A percentile compares a stretch with the other conserved stretches of the same genome.
Evolutionary conservation across 2,797 vertebrate genomes (phyloP).

Genomic region (Pseudopleuronectes americanus): DNA sequence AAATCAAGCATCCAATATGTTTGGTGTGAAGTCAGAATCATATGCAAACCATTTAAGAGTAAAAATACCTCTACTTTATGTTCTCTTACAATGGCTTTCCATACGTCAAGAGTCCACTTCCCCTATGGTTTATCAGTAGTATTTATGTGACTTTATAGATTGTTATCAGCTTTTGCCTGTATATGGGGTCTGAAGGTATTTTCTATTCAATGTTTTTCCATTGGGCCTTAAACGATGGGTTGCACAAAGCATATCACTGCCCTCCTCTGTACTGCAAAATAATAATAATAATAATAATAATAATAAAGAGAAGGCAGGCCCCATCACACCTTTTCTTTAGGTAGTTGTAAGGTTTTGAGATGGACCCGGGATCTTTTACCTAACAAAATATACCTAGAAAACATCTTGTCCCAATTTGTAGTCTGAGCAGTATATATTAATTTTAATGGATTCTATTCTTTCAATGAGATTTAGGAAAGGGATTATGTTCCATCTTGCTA

Average conservation of each 20-base stretch:
- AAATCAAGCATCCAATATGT: background rate
- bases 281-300: too few species aligned
- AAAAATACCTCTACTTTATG: too few species aligned
- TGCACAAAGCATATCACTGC: too few species aligned
- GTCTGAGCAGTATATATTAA: slow-evolving; percentile 8
- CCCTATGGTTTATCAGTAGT: too few species aligned
- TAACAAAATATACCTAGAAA: slow-evolving; percentile 23
- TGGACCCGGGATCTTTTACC: slow-evolving; percentile 8
- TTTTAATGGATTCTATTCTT: slow-evolving; percentile 6
- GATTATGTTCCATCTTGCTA: background rate
- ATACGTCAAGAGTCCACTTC: too few species aligned
- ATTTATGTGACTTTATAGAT: too few species aligned
- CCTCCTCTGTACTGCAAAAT: too few species aligned
- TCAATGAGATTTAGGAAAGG: background rate
- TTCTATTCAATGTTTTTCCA: too few species aligned
- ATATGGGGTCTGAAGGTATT: too few species aligned
- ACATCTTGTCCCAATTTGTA: slow-evolving; percentile 26
- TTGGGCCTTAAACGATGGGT: too few species aligned
- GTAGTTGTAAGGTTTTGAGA: slow-evolving; percentile 9
- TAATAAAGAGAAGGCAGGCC: background rate
- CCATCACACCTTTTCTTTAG: slow-evolving; percentile 8
- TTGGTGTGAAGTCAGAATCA: background rate
- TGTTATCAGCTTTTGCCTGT: too few species aligned
- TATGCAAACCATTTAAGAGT: background rate
- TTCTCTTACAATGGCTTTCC: too few species aligned